Conservation (phyloP, 92 coral and sea anemone species). For the Actinostola sp. region DNA sequence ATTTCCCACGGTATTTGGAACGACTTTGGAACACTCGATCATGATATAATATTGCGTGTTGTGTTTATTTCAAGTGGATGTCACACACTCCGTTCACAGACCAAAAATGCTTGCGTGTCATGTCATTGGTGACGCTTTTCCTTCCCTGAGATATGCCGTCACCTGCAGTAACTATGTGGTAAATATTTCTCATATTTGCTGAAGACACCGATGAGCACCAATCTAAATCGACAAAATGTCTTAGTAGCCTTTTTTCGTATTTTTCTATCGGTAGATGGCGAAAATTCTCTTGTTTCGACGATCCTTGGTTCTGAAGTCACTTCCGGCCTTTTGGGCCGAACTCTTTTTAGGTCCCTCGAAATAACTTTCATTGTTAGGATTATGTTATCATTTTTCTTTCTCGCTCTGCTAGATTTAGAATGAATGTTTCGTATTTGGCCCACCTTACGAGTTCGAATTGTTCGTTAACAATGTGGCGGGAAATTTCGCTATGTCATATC, state of each 20-base stretch:
- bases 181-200: conserved; percentile 33
- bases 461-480: conserved; percentile 37
- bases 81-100: conserved; percentile 17
- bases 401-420: conserved; percentile 11
- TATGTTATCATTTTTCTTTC: neutral
- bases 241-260: neutral
- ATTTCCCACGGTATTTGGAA: neutral
- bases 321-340: conserved; percentile 12
- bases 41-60: conserved; percentile 6
- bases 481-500: conserved; percentile 25
- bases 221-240: neutral
- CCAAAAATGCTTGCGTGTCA: conserved; percentile 31
- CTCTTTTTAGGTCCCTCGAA: neutral
- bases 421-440: conserved; percentile 7
- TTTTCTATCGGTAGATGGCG: neutral
- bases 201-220: neutral
- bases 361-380: neutral
- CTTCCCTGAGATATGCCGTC: conserved; percentile 22
- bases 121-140: conserved; percentile 25
- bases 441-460: conserved; percentile 15
- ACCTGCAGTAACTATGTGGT: conserved; percentile 36
- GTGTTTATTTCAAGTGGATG: neutral
- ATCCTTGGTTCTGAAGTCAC: neutral
- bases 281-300: conserved; percentile 1
- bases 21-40: neutral